Percentiles rank a stretch among this genome's conserved stretches.
Conservation (phyloP, 2,113 vertebrate species). For the Daphoenositta chrysoptera region DNA sequence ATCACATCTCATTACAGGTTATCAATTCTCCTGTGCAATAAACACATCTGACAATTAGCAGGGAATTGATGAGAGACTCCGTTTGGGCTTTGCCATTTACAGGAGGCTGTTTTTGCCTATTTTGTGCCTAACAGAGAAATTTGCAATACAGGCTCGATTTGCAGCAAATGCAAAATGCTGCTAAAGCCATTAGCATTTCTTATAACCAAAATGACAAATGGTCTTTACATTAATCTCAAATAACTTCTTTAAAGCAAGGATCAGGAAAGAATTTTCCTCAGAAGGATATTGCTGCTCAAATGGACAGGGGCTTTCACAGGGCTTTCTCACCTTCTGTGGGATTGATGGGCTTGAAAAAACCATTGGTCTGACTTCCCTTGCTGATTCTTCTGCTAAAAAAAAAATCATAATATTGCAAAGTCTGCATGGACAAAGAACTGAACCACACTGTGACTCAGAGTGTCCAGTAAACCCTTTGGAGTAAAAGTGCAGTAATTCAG, state of each 20-base stretch:
- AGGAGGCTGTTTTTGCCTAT: not conserved
- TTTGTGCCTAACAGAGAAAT: not conserved
- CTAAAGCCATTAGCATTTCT: slow-evolving; percentile 46
- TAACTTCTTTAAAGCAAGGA: slow-evolving; percentile 37
- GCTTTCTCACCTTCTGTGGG: slow-evolving; percentile 14
- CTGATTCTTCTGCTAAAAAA: not conserved
- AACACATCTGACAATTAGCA: slow-evolving; percentile 61
- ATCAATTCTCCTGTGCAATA: slow-evolving; percentile 32
- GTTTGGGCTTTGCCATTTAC: not conserved
- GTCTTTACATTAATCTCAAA: slow-evolving; percentile 55
- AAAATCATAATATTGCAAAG: not conserved
- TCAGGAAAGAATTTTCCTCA: slow-evolving; percentile 47
- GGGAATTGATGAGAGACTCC: not conserved
- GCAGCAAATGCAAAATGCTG: slow-evolving; percentile 10
- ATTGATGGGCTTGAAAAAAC: not conserved
- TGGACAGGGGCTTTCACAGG: not conserved
- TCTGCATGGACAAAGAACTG: not conserved
- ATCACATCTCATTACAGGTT: slow-evolving; percentile 44
- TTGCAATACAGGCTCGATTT: not conserved
- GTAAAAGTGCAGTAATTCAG: not conserved
- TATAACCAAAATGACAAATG: slow-evolving; percentile 50
- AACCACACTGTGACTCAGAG: slow-evolving; percentile 23
- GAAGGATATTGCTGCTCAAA: slow-evolving; percentile 8
- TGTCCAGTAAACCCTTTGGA: not conserved
- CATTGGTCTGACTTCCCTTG: not conserved